These are phyloP conservation scores for Pedicia rivosa DNA, from an alignment of 2,888 invertebrate genomes.

Conservation along the genomic window DNA sequence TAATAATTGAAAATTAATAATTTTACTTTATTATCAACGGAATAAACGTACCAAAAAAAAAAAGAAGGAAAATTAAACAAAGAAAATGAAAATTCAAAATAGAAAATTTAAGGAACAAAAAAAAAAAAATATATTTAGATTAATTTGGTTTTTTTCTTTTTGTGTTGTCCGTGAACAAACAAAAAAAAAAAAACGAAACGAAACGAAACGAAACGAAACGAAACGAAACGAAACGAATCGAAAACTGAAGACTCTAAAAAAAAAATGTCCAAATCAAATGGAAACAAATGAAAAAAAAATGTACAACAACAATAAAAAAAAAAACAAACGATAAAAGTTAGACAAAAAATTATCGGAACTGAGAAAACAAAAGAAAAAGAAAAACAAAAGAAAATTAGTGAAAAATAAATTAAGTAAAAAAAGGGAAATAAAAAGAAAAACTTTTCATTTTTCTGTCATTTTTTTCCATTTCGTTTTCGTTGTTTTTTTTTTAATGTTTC, in stretches of 20 bases:
- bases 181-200: neutral
- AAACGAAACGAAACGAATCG: neutral
- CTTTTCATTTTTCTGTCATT: too few relatives aligned
- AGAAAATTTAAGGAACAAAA: slow-evolving; percentile 5
- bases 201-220: neutral
- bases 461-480: too few relatives aligned
- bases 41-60: too few relatives aligned
- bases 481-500: too few relatives aligned
- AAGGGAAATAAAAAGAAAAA: too few relatives aligned
- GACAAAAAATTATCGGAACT: slow-evolving; percentile 13
- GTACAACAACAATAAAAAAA: slow-evolving; percentile 17
- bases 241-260: neutral
- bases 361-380: slow-evolving; percentile 13
- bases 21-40: too few relatives aligned
- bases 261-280: neutral
- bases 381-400: slow-evolving; percentile 13
- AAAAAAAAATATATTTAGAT: slow-evolving; percentile 24
- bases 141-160: too few relatives aligned
- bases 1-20: too few relatives aligned
- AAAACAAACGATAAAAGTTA: slow-evolving; percentile 32
- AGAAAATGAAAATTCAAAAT: slow-evolving; percentile 25
- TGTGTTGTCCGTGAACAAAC: too few relatives aligned
- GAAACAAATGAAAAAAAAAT: slow-evolving; percentile 17
- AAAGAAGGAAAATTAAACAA: too few relatives aligned
- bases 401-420: neutral